phyloP scores from a whole-genome alignment of 2,797 vertebrate genomes.

The Microcaecilia unicolor region DNA sequence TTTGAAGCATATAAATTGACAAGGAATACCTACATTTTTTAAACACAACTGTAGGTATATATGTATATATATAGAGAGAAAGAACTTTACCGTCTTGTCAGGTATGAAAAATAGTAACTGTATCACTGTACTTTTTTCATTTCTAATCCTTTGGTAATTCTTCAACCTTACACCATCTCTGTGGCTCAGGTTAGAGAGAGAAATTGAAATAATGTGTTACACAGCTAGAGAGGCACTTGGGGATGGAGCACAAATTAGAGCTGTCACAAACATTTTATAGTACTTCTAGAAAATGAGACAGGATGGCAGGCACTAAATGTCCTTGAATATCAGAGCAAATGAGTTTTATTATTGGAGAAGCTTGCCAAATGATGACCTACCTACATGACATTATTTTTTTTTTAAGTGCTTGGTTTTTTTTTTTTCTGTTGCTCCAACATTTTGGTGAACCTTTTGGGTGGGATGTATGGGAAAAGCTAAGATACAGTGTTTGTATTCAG shows the following conservation, averaged over 20 bases:
- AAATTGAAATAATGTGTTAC: slow-evolving; percentile 28
- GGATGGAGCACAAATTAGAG: slow-evolving; percentile 55
- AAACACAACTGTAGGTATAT: no score
- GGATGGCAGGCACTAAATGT: slow-evolving; percentile 32
- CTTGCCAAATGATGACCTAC: not conserved
- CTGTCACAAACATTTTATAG: slow-evolving; percentile 57
- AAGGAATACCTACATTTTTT: no score
- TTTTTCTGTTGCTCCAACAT: no score
- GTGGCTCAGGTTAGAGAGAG: not conserved
- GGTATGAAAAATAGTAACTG: not conserved
- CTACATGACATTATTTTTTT: no score
- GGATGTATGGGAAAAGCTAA: no score
- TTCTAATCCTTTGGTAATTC: not conserved
- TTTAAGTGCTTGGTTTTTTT: no score
- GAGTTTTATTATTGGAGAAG: slow-evolving; percentile 12
- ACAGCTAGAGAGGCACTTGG: slow-evolving; percentile 22
- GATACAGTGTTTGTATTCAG: no score
- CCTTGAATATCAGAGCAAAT: slow-evolving; percentile 42
- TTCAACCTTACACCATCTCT: not conserved
- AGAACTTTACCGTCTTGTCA: no score
- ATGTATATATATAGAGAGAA: no score
- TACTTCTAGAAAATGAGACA: slow-evolving; percentile 35
- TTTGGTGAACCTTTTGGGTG: no score
- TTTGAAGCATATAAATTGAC: no score
- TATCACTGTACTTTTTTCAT: not conserved